Base-by-base conservation (phyloP, 2,113 vertebrate species). In the Oxyruncus cristatus region DNA sequence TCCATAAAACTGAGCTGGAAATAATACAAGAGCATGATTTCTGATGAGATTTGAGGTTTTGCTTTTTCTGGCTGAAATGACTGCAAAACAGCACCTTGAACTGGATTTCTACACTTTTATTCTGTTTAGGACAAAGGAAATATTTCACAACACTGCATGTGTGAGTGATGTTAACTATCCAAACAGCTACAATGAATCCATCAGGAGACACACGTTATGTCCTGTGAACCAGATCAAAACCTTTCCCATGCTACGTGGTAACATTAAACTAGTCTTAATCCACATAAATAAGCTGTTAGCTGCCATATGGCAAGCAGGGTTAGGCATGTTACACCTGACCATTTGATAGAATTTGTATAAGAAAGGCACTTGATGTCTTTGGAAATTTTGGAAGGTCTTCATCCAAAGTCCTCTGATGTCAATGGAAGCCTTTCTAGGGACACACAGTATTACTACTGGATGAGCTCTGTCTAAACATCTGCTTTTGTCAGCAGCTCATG, bases 381-480 rank as follows among this genome's bases (percentile, higher is more conserved):
- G n/a, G 49, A 63, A 77, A 52, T 56, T 67, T 44, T 44, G 33
- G 24, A 55, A 74, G 6, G 16, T 62, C 33, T 68, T 59, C 8
- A 88, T 59, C 30, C 17, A 30, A 78, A 75, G 50, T n/a, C 14
- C n/a, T 78, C 37, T 52, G 37, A 73, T 73, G 27, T 10, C 30
- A 42, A 23, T 37, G 37, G 28, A 33, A 72, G 26, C 24, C 61
- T 19, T 79, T 79, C 61, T 39, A 28, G 12, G 79, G n/a, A 14
- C 30, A 10, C 0, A 0, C 0, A 0, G 11, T 42, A 49, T 32
- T 0, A 0, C 50, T 88, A 27, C n/a, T 47, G 56, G 23, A 70
- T 53, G 47, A 49, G 16, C 27, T 59, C n/a, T 47, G 14, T 47
- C 17, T 63, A 44, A 66, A 44, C 9, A 50, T 12, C 4, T 33